Evolutionary conservation across 2,888 invertebrate species (phyloP), one percentile per base, ranked within the genome.

Genomic region (Lasioglossum malachurum): DNA sequence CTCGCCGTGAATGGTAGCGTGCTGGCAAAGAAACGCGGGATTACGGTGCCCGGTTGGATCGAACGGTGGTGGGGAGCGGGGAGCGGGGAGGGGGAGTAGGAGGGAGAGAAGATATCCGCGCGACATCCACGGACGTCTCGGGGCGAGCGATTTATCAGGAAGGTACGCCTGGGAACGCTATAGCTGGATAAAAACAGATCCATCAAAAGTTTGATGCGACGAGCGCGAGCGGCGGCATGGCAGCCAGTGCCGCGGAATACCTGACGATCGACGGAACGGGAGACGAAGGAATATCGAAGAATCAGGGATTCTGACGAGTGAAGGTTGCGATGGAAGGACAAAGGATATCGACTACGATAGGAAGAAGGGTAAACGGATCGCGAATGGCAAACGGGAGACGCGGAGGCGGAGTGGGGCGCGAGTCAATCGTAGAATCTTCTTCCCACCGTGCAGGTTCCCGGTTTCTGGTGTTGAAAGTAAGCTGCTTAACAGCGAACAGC

Each of bases 131-230:
- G 78, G 75, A 82, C 60, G 80, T 91, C 88, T 83, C 83, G 86
- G 90, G 88, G 81, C 81, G 90, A 89, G 87, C 93, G 90, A 94
- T 93, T 93, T 92, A 93, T 93, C 92, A 91, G 89, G 85, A 71
- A 74, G 57, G 27, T 67, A 88, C 87, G 89, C 88, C 80, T 90
- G 92, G 91, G 91, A 93, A 92, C 89, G 89, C 78, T 79, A 78
- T 78, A 67, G 78, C 81, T 79, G 90, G 84, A 92, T 91, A 93
- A 94, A 93, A 93, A 94, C 88, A 88, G 90, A 92, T 93, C 92
- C 89, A 92, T 94, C 92, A 93, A 93, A 94, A 94, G 93, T 94
- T 94, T 93, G 77, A 69, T 69, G 23, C n/a, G 69, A 60, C 60
- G 27, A n/a, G 27, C 27, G 27, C 60, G 27, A n/a, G 27, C 27